Conservation (phyloP, 2,888 invertebrate species). For the Mayetiola destructor region DNA sequence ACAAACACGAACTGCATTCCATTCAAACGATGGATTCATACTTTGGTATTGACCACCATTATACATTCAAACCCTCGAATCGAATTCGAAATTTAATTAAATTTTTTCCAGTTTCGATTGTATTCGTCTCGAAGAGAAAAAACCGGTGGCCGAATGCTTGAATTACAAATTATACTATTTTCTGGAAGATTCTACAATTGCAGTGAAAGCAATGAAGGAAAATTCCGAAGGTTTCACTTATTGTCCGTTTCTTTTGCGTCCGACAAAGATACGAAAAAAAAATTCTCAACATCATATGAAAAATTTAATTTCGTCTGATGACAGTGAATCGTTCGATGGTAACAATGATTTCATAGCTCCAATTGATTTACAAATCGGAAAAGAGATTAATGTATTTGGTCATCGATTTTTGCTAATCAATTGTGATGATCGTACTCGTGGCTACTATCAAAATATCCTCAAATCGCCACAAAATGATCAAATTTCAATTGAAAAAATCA, state of each 20-base stretch:
- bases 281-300: constrained; percentile 59
- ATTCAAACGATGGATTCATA: not conserved
- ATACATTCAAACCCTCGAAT: too few relatives aligned
- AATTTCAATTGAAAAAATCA: constrained; percentile 18
- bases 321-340: too few relatives aligned
- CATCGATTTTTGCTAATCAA: constrained; percentile 60
- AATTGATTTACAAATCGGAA: constrained; percentile 59
- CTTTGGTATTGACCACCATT: not conserved
- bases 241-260: constrained; percentile 57
- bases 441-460: constrained; percentile 44
- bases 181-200: constrained; percentile 65
- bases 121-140: constrained; percentile 50
- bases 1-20: not conserved
- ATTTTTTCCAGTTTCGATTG: constrained; percentile 43
- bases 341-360: constrained; percentile 38
- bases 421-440: constrained; percentile 66
- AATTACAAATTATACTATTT: constrained; percentile 63
- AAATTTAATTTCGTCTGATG: constrained; percentile 29
- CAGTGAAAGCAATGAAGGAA: constrained; percentile 57
- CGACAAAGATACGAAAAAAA: constrained; percentile 58
- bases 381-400: constrained; percentile 52
- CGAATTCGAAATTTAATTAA: not conserved
- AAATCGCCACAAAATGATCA: constrained; percentile 22
- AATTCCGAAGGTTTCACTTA: constrained; percentile 64
- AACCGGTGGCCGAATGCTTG: constrained; percentile 41